Percentiles rank a stretch among this genome's conserved stretches.
phyloP scores from a whole-genome alignment of 2,888 invertebrate species.

The Listrodromus nycthemerus region DNA sequence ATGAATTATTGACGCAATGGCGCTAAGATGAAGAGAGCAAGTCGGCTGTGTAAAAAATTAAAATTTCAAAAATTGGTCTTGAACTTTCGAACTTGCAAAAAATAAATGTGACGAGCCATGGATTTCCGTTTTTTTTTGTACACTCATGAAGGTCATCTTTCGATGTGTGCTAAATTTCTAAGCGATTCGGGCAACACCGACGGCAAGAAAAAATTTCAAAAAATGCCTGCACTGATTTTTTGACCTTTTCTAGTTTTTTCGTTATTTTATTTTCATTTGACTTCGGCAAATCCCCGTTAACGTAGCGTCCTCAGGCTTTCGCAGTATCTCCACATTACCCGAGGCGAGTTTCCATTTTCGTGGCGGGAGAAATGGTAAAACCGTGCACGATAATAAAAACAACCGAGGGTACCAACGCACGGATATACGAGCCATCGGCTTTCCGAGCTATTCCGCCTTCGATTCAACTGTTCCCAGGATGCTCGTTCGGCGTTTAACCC shows the following conservation, averaged over 20 bases:
- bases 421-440: constrained; percentile 1
- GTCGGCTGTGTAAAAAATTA: not conserved
- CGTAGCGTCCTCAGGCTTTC: constrained; percentile 32
- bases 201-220: not conserved
- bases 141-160: not conserved
- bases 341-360: constrained; percentile 1
- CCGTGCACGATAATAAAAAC: constrained; percentile 22
- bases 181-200: too few relatives aligned
- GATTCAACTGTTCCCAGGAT: constrained; percentile 52
- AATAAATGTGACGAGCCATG: not conserved
- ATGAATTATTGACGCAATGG: not conserved
- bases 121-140: not conserved
- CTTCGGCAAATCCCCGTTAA: constrained; percentile 10
- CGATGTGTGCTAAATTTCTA: not conserved
- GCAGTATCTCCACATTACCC: constrained; percentile 14
- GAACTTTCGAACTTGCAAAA: not conserved
- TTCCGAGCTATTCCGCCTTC: constrained; percentile 18
- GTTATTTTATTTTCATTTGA: constrained; percentile 18
- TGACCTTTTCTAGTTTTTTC: not conserved
- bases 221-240: not conserved
- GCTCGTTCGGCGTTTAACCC: constrained; percentile 61
- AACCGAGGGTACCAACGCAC: not conserved
- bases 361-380: constrained; percentile 19
- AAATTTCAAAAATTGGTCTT: not conserved
- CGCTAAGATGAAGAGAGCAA: not conserved